Evolutionary conservation across 30 jellyfish, hydroid and myxozoan genomes (phyloP), one percentile per base, ranked within the genome.

Genomic region (Clytia hemisphaerica): DNA sequence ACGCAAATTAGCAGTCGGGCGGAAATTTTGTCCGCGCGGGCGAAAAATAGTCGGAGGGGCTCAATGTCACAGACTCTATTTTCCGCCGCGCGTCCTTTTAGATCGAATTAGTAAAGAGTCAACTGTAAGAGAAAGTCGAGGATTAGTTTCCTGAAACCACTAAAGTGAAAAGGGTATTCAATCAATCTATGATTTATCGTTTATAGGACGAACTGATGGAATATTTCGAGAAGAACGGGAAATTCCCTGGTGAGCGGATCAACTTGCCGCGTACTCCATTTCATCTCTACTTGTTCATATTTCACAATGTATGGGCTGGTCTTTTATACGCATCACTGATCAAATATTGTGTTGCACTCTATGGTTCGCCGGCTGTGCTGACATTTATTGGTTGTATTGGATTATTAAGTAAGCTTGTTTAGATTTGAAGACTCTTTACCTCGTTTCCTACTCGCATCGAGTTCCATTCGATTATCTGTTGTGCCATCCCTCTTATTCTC

Each of bases 141-240:
- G 21, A 14, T 31, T 9, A 21, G 70, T n/a, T n/a, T n/a, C n/a
- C n/a, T n/a, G n/a, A n/a, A n/a, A n/a, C n/a, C n/a, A n/a, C n/a
- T n/a, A n/a, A n/a, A n/a, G n/a, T n/a, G n/a, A n/a, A n/a, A n/a
- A n/a, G n/a, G n/a, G n/a, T n/a, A n/a, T n/a, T n/a, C n/a, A n/a
- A n/a, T n/a, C n/a, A n/a, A 1, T 32, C 7, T n/a, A 14, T n/a
- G 21, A n/a, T 10, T 31, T 46, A 38, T 34, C 28, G 32, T 6
- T 70, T 45, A 2, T 26, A 82, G 94, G 94, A 82, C 67, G 80
- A 58, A 51, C 46, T 68, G 9, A 19, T 34, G 49, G 94, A 82
- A 26, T 64, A 64, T 15, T 82, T 60, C 50, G 44, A 51, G 50
- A 67, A 58, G 31, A 35, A 65, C 26, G 89, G 89, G 27, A 49